Base-by-base conservation (phyloP, 1,140 invertebrate species). In the Zaprionus inermis region DNA sequence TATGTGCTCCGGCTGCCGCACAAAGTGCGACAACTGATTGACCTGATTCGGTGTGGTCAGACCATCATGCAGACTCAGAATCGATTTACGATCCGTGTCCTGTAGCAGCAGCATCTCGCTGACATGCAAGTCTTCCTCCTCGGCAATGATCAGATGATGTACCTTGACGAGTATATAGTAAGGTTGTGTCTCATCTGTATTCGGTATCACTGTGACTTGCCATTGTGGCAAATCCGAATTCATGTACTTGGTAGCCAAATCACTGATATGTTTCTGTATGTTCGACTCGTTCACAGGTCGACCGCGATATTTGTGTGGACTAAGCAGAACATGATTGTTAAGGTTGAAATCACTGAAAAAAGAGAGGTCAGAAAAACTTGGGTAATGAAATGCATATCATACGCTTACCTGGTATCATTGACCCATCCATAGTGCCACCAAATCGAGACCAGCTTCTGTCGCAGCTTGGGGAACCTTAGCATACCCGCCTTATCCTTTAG, bases 251-350 rank as follows among this genome's bases (percentile, higher is more conserved):
- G 95, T 95, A n/a, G 96, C 94, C 14, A 96, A 93, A 34, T 96
- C 96, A 77, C 95, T 97, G 5, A 97, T 94, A 84, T 95, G 96
- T 52, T 96, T 96, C 95, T 97, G 93, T 70, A 97, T 94, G 78
- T 96, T 97, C n/a, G 92, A 91, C 28, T 97, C 96, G 28, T 93
- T 94, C 5, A 97, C 94, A 1, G 94, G 93, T 22, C 96, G 92
- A 10, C 96, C 95, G 59, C 95, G 94, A 76, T 94, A 95, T 3
- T 93, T 94, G 44, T 93, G 92, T 1, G 94, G 94, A 0, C 94
- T 94, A 0, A 95, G 83, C 14, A 95, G 91, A 1, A 97, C 92
- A 79, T 97, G 96, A 85, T 96, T 96, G 51, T 97, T 95, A 11
- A 96, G 90, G 41, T 94, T 93, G 83, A 97, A 97, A 7, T 94